Evolutionary conservation across 2,113 vertebrate species (phyloP), one percentile per base, ranked within the genome.

Genomic region (Rhynchomys soricoides): DNA sequence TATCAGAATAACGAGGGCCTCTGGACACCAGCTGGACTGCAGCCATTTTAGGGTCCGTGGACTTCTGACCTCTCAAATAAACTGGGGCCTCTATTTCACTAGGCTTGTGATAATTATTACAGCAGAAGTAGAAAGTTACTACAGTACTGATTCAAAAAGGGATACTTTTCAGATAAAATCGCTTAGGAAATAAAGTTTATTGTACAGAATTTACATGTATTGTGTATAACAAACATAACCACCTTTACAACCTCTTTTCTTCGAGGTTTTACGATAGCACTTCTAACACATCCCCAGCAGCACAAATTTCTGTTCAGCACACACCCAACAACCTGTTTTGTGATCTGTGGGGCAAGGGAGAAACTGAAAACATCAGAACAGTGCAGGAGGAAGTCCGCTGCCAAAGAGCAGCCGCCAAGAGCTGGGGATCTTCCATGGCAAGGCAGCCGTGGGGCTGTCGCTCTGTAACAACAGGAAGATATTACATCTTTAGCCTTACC

Each of bases 381-480:
- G 98, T 0, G 99, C 99, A 77, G 99, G 99, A 8, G 99, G 99
- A 82, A 99, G 99, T 15, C 99, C 99, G 0, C 97, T 99, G 87
- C 99, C 99, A 89, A 99, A 99, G 57, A 99, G 98, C 2, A 99
- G 98, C 94, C 97, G 99, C 99, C 99, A 99, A 19, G 99, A 99
- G 86, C 99, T 98, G 0, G 99, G 99, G 71, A 98, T 98, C 98
- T 99, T 99, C 99, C 99, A 99, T 0, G 97, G 98, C 31, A 98
- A 97, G 11, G 98, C 68, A 45, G 93, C 86, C 68, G 95, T 24
- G 45, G 95, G 94, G 95, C 62, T 81, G 10, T 93, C 92, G 40
- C 66, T 87, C 99, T 99, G 98, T 81, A 98, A 93, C 0, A 97
- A 97, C 91, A 95, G 34, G 71, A 94, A 40, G 43, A n/a, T 7